Conservation (phyloP, 2,113 vertebrate species). For the Zosterops lateralis region DNA sequence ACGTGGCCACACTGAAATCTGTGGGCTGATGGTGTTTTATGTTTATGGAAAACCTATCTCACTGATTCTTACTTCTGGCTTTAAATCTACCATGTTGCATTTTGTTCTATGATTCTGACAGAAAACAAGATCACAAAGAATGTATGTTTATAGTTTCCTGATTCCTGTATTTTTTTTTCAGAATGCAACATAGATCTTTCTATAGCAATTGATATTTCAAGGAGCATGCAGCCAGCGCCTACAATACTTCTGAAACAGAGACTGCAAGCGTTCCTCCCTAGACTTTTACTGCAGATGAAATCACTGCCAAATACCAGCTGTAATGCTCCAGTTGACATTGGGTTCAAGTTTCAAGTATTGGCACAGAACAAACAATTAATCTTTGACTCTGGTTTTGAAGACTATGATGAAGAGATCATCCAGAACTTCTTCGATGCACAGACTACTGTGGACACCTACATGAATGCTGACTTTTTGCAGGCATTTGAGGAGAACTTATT, state of each 20-base stretch:
- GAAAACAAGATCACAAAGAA: not conserved
- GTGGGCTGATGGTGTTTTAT: not conserved
- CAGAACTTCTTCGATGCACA: slow-evolving; percentile 72
- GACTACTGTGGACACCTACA: slow-evolving; percentile 42
- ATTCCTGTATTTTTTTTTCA: slow-evolving; percentile 9
- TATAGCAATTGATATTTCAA: slow-evolving; percentile 83
- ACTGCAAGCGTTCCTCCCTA: slow-evolving; percentile 69
- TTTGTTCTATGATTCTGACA: not conserved
- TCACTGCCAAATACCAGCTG: slow-evolving; percentile 74
- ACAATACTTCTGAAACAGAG: slow-evolving; percentile 64
- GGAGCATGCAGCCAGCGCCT: not conserved
- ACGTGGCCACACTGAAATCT: not conserved
- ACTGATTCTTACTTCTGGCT: not conserved
- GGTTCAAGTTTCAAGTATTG: slow-evolving; percentile 73
- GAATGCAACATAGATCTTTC: slow-evolving; percentile 81
- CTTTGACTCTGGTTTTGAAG: slow-evolving; percentile 77
- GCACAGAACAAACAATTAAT: not conserved
- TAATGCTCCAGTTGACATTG: not conserved
- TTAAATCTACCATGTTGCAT: not conserved
- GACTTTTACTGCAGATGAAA: slow-evolving; percentile 66
- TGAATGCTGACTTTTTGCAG: slow-evolving; percentile 75
- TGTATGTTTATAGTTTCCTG: not conserved
- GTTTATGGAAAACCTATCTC: not conserved
- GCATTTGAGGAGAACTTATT: slow-evolving; percentile 74
- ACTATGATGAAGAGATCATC: slow-evolving; percentile 62